Evolutionary conservation across 2,888 invertebrate species (phyloP).

Genomic region (Unio delphinus): DNA sequence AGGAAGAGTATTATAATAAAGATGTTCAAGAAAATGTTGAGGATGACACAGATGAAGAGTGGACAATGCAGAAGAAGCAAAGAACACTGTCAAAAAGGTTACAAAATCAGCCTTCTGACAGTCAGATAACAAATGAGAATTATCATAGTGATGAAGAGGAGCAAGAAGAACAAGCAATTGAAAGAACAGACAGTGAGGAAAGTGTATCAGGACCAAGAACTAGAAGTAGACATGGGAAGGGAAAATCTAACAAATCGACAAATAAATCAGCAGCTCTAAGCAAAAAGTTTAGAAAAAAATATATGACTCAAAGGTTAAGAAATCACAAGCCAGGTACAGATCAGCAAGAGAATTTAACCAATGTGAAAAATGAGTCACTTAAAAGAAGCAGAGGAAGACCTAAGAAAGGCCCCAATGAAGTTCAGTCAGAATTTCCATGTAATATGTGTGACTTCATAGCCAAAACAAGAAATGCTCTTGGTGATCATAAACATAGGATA

Average conservation of each 20-base stretch:
- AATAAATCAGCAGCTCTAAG: slow-evolving; percentile 1
- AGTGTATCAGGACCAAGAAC: slow-evolving; percentile 5
- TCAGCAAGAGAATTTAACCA: neutral
- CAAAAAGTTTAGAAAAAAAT: slow-evolving; percentile 8
- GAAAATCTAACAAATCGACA: slow-evolving; percentile 1
- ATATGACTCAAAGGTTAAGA: slow-evolving; percentile 1
- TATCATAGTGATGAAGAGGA: neutral
- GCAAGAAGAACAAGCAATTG: slow-evolving; percentile 3
- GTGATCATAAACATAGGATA: slow-evolving; percentile 32
- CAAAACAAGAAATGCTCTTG: slow-evolving; percentile 31
- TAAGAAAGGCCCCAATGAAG: slow-evolving; percentile 12
- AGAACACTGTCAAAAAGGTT: neutral
- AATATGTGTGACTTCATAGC: slow-evolving; percentile 41
- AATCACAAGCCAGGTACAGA: neutral
- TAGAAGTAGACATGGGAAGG: slow-evolving; percentile 14
- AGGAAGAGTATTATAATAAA: slow-evolving; percentile 1
- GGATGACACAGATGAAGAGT: slow-evolving; percentile 4
- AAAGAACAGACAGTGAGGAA: neutral
- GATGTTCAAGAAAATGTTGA: neutral
- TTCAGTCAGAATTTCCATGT: slow-evolving; percentile 21
- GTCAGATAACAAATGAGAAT: too few relatives aligned
- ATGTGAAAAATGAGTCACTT: slow-evolving; percentile 1
- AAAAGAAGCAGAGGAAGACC: slow-evolving; percentile 11
- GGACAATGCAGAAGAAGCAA: slow-evolving; percentile 2
- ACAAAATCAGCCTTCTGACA: too few relatives aligned